These are phyloP conservation scores for Nasonia oneida DNA, from an alignment of 2,888 invertebrate genomes.

Conservation along the genomic window DNA sequence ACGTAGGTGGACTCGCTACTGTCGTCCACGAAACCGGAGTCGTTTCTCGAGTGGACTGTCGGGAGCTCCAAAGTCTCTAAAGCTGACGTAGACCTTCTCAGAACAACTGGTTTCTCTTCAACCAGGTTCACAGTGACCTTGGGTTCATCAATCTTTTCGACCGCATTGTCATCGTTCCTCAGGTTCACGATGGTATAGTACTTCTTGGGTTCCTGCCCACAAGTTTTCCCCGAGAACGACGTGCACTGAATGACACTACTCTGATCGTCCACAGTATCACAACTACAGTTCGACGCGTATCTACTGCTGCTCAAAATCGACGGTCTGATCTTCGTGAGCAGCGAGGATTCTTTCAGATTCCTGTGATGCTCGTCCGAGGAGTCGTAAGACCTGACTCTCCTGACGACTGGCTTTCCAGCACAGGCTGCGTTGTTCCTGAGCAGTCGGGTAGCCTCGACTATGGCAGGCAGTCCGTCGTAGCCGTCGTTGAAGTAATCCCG, in stretches of 20 bases:
- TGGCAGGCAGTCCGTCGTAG: conserved; percentile 59
- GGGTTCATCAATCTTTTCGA: conserved; percentile 40
- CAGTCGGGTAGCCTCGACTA: conserved; percentile 59
- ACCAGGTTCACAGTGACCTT: neutral
- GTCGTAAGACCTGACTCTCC: conserved; percentile 47
- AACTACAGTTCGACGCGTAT: conserved; percentile 31
- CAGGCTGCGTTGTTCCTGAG: conserved; percentile 35
- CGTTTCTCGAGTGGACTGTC: conserved; percentile 64
- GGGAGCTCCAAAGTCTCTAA: conserved; percentile 49
- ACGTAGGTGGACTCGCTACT: neutral
- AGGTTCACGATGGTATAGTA: conserved; percentile 61
- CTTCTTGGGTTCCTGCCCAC: conserved; percentile 44
- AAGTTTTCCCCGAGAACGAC: conserved; percentile 35
- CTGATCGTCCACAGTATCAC: conserved; percentile 44
- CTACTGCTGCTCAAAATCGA: conserved; percentile 13
- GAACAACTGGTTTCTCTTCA: conserved; percentile 14
- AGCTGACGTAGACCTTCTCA: conserved; percentile 33
- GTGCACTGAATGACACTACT: conserved; percentile 50
- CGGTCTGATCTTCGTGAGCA: conserved; percentile 19
- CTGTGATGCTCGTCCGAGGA: conserved; percentile 10
- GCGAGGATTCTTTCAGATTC: neutral
- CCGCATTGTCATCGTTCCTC: conserved; percentile 17
- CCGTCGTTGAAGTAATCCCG: conserved; percentile 61
- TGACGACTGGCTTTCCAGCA: conserved; percentile 8
- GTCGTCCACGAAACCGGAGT: conserved; percentile 62